These are phyloP conservation scores for Rhabdophis nuchalis DNA, from an alignment of 2,797 vertebrate species.

Conservation along the genomic window DNA sequence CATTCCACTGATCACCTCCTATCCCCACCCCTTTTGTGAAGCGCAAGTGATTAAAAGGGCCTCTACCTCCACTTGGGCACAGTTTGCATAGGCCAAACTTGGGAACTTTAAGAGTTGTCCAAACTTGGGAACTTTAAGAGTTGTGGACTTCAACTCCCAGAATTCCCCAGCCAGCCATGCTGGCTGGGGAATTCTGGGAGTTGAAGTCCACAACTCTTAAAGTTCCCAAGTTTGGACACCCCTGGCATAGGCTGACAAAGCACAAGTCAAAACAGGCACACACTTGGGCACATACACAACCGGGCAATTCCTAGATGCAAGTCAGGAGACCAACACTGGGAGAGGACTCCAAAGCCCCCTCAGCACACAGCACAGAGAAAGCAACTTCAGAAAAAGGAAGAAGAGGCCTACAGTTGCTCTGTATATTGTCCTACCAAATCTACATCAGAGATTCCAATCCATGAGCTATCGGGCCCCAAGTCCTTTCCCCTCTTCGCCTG, in stretches of 20 bases:
- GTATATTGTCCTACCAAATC: neutral
- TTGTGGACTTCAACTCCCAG: too few relatives aligned
- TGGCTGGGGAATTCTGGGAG: too few relatives aligned
- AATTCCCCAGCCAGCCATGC: too few relatives aligned
- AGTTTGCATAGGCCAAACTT: neutral
- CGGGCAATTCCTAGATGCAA: rapidly evolving
- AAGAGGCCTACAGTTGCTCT: neutral
- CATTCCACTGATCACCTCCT: constrained; percentile 5
- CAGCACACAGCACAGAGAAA: neutral
- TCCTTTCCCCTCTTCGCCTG: neutral
- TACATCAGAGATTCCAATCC: neutral
- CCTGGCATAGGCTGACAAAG: neutral
- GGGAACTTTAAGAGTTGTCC: too few relatives aligned
- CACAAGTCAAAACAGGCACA: neutral
- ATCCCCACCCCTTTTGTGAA: constrained; percentile 7
- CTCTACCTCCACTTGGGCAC: neutral
- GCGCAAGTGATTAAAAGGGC: neutral
- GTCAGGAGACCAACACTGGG: neutral
- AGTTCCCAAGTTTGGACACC: too few relatives aligned
- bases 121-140: too few relatives aligned
- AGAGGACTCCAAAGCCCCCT: neutral
- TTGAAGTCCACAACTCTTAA: too few relatives aligned
- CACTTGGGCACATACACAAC: neutral
- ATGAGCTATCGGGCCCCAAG: neutral
- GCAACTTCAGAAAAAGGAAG: neutral